Conservation (phyloP, 2,113 vertebrate species). For the Gasterosteus aculeatus region DNA sequence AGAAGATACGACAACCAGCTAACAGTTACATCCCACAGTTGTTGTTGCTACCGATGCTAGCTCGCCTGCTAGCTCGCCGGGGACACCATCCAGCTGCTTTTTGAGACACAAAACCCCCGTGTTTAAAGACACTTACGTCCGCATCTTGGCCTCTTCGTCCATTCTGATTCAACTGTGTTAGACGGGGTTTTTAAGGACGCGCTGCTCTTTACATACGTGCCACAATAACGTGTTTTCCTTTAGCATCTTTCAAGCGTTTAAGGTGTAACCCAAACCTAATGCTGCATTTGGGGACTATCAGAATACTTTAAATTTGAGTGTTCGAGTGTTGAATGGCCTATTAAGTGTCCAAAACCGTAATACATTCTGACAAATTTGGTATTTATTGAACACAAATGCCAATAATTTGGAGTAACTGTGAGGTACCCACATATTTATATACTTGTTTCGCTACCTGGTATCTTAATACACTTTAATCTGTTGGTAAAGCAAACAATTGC, state of each 20-base stretch:
- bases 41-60: constrained; percentile 54
- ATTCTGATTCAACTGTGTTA: constrained; percentile 26
- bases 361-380: rapidly evolving
- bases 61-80: constrained; percentile 53
- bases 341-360: neutral
- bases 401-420: rapidly evolving
- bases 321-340: rapidly evolving
- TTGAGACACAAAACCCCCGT: neutral
- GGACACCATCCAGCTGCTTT: constrained; percentile 20
- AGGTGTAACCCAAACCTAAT: constrained; percentile 50
- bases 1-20: neutral
- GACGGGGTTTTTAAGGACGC: neutral
- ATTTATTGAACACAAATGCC: neutral
- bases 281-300: constrained; percentile 33
- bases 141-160: constrained; percentile 51
- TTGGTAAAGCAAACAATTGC: neutral
- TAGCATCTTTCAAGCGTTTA: constrained; percentile 56
- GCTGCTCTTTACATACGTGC: constrained; percentile 30
- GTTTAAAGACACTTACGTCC: constrained; percentile 55
- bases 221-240: constrained; percentile 44
- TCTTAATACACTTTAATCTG: neutral
- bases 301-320: rapidly evolving
- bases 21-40: neutral
- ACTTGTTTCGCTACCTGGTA: neutral
- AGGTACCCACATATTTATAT: neutral